Conservation (phyloP, 2,797 vertebrate species). For the Hylomyscus alleni region DNA sequence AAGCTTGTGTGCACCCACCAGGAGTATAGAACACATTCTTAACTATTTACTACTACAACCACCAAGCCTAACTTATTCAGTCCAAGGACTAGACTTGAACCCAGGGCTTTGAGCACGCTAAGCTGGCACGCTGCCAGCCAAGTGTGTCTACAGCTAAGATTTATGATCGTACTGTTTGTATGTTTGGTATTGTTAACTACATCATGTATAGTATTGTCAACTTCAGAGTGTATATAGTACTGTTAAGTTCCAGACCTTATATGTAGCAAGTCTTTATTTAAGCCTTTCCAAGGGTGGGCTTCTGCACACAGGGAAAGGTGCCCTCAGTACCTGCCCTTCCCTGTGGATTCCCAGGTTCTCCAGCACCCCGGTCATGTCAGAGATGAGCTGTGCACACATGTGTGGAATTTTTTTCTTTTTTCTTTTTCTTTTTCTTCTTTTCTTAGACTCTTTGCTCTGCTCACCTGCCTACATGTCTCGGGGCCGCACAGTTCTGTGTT, state of each 20-base stretch:
- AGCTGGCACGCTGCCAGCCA: background rate
- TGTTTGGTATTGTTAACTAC: background rate
- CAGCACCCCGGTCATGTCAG: background rate
- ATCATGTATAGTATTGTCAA: background rate
- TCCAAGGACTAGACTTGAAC: background rate
- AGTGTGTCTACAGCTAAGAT: background rate
- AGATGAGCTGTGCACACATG: background rate
- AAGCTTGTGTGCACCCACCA: too few relatives aligned
- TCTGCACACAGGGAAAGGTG: background rate
- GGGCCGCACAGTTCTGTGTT: background rate
- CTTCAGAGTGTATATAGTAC: background rate
- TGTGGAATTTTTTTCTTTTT: too few relatives aligned
- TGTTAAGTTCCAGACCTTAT: background rate
- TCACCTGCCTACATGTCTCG: background rate
- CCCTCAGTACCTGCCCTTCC: background rate
- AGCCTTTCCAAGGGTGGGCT: background rate
- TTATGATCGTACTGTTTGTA: background rate
- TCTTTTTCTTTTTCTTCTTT: too few relatives aligned
- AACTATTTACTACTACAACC: too few relatives aligned
- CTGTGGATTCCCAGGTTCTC: background rate
- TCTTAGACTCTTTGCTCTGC: background rate
- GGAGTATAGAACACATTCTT: too few relatives aligned
- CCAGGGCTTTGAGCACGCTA: background rate
- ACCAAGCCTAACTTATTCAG: background rate
- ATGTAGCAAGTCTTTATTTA: background rate